Evolutionary conservation across 2,888 invertebrate genomes (phyloP).

Genomic region (Pogonocherus hispidulus): DNA sequence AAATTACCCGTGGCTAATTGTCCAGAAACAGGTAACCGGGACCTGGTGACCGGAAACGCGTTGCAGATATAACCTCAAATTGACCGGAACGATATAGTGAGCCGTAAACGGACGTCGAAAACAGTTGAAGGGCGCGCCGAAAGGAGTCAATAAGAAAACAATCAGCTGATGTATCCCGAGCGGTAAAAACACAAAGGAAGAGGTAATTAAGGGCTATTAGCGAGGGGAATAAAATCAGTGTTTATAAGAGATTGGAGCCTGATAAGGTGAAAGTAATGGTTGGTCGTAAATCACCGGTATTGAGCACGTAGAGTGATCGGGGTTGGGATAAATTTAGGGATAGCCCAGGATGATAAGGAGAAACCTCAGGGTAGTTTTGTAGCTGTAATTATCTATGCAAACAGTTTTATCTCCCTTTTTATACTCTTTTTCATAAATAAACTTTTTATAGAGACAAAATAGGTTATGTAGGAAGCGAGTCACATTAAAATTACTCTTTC

Average conservation of each 20-base stretch:
- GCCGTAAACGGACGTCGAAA: conserved; percentile 30
- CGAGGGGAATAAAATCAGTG: conserved; percentile 2
- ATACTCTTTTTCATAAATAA: too few relatives aligned
- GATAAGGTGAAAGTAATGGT: background rate
- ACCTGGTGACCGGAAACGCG: background rate
- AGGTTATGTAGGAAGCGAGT: too few relatives aligned
- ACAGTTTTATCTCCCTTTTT: too few relatives aligned
- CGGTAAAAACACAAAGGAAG: conserved; percentile 18
- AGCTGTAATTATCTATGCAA: too few relatives aligned
- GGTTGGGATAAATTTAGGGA: too few relatives aligned
- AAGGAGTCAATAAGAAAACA: conserved; percentile 35
- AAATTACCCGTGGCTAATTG: conserved; percentile 11
- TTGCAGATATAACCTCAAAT: conserved; percentile 16
- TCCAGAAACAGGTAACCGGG: conserved; percentile 8
- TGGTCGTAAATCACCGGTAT: background rate
- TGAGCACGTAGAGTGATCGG: background rate
- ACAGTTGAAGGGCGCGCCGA: conserved; percentile 32
- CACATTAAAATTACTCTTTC: too few relatives aligned
- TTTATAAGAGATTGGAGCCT: conserved; percentile 3
- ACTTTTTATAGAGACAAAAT: too few relatives aligned
- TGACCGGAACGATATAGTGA: conserved; percentile 26
- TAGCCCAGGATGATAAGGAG: too few relatives aligned
- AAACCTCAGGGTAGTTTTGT: too few relatives aligned
- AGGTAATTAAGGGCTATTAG: conserved; percentile 27
- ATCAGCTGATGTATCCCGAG: conserved; percentile 31